Percentiles rank a stretch among this genome's conserved stretches.
These are phyloP conservation scores for Eupleurogrammus muticus DNA, from an alignment of 2,797 vertebrate species.

Conservation along the genomic window DNA sequence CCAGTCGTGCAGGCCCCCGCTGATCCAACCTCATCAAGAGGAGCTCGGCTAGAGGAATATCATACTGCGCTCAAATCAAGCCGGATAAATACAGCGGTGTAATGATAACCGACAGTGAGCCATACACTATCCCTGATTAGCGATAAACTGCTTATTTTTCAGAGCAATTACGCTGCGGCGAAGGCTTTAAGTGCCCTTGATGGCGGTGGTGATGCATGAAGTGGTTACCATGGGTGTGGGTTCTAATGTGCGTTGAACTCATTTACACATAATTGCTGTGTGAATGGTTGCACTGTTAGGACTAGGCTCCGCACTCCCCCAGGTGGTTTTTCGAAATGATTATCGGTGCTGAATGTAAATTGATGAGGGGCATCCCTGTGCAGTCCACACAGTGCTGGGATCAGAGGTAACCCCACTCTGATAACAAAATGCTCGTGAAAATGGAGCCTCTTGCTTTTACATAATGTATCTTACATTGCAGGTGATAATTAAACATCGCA, in stretches of 20 bases:
- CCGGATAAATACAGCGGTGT: conserved; percentile 72
- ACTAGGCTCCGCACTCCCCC: conserved; percentile 56
- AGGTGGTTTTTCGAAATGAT: conserved; percentile 70
- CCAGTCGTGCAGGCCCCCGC: conserved; percentile 71
- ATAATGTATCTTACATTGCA: background rate
- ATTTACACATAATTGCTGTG: conserved; percentile 78
- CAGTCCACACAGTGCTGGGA: conserved; percentile 42
- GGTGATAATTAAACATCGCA: too few species aligned
- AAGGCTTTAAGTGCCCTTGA: conserved; percentile 75
- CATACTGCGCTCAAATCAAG: conserved; percentile 58
- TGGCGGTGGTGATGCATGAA: conserved; percentile 70
- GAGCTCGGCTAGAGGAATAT: conserved; percentile 55
- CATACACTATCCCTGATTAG: conserved; percentile 65
- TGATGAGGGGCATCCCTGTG: conserved; percentile 70
- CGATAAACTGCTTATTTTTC: conserved; percentile 71
- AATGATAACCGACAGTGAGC: conserved; percentile 71
- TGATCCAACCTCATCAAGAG: conserved; percentile 82
- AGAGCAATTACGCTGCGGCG: conserved; percentile 64
- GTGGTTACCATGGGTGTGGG: conserved; percentile 75
- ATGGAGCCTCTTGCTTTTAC: conserved; percentile 22
- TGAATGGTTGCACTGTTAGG: conserved; percentile 60
- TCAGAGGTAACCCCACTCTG: conserved; percentile 37
- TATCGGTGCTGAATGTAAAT: conserved; percentile 70
- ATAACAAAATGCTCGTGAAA: conserved; percentile 48
- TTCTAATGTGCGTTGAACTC: conserved; percentile 76